Percentiles rank a stretch among this genome's conserved stretches.
Evolutionary conservation across 2,113 vertebrate genomes (phyloP).

Genomic region (Myocastor coypus): DNA sequence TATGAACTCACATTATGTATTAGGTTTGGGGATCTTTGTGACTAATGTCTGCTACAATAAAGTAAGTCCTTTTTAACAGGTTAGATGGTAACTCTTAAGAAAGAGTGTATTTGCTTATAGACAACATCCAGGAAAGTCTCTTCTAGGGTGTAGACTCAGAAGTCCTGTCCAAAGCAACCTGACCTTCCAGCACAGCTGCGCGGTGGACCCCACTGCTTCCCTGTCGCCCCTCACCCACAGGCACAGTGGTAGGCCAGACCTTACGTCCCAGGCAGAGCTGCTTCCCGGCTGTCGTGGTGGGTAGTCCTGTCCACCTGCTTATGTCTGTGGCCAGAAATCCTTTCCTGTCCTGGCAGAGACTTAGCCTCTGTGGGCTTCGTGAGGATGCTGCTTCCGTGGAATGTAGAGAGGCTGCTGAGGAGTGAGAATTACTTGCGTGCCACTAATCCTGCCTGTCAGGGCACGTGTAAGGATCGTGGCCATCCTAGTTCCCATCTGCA

Average conservation of each 20-base stretch:
- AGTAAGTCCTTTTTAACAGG: neutral
- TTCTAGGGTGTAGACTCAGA: neutral
- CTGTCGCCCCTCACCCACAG: neutral
- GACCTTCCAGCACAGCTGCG: rapidly evolving
- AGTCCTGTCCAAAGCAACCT: neutral
- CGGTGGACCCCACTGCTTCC: neutral
- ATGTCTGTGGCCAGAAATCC: neutral
- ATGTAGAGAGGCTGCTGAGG: too few relatives aligned
- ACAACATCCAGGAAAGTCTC: constrained; percentile 1
- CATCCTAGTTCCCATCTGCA: neutral
- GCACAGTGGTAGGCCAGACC: neutral
- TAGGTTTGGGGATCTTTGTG: neutral
- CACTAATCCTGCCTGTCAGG: neutral
- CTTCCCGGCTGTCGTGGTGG: neutral
- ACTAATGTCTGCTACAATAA: constrained; percentile 17
- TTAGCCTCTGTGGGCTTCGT: neutral
- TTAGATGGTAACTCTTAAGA: neutral
- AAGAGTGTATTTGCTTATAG: neutral
- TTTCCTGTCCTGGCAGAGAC: neutral
- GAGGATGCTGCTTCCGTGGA: neutral
- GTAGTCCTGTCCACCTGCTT: neutral
- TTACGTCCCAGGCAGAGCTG: neutral
- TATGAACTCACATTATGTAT: neutral
- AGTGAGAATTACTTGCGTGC: neutral
- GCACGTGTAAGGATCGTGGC: neutral